These are phyloP conservation scores for Palythoa grandiflora DNA, from an alignment of 92 coral and sea anemone genomes.

Conservation along the genomic window DNA sequence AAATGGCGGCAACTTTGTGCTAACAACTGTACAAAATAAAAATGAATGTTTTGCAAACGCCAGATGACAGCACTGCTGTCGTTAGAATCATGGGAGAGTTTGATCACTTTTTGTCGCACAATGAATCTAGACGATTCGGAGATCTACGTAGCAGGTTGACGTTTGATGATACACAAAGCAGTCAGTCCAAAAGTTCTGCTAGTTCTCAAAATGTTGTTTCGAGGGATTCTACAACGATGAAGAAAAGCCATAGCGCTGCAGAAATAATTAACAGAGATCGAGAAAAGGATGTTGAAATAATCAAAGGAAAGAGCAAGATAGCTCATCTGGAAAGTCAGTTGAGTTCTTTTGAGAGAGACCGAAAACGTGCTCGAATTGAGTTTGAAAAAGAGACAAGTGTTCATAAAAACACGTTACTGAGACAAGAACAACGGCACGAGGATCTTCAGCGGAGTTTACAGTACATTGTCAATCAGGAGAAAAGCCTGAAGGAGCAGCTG, in stretches of 20 bases:
- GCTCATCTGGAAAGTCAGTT: slow-evolving; percentile 88
- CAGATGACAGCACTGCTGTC: slow-evolving; percentile 98
- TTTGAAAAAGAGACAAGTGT: slow-evolving; percentile 77
- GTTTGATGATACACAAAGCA: slow-evolving; percentile 66
- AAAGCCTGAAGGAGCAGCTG: slow-evolving; percentile 86
- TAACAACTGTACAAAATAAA: neutral
- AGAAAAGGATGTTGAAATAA: slow-evolving; percentile 85
- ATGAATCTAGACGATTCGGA: slow-evolving; percentile 52
- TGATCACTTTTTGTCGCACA: slow-evolving; percentile 76
- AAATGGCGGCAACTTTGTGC: slow-evolving; percentile 34
- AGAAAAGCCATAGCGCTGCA: slow-evolving; percentile 20
- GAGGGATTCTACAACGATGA: slow-evolving; percentile 46
- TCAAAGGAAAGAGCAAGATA: slow-evolving; percentile 81
- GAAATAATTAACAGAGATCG: slow-evolving; percentile 56
- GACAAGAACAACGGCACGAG: slow-evolving; percentile 77
- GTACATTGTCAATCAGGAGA: slow-evolving; percentile 92
- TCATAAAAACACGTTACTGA: slow-evolving; percentile 61
- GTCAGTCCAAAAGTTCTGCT: neutral
- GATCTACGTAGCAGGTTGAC: slow-evolving; percentile 74
- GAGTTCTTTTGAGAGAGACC: slow-evolving; percentile 69
- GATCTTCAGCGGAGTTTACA: slow-evolving; percentile 84
- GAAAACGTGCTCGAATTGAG: slow-evolving; percentile 89
- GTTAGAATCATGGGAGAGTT: slow-evolving; percentile 93
- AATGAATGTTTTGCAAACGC: slow-evolving; percentile 91
- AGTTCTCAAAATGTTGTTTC: slow-evolving; percentile 15